phyloP scores from a whole-genome alignment of 2,797 vertebrate species.

The Pelodytes ibericus region DNA sequence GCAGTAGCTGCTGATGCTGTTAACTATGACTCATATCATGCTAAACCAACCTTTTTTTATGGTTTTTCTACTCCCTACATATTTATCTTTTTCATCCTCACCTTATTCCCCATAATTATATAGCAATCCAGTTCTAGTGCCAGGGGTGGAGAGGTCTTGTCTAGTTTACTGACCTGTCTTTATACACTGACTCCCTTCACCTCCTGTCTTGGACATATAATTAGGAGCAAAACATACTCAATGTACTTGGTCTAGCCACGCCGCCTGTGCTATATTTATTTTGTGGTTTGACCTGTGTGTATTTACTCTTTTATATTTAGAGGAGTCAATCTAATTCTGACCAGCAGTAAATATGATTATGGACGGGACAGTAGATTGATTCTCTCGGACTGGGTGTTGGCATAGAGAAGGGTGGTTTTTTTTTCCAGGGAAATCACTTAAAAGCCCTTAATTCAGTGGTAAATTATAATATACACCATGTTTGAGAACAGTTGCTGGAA shows the following conservation, averaged over 20 bases:
- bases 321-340: slow-evolving; percentile 27
- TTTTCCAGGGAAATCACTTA: not conserved
- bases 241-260: not conserved
- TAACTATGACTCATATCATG: no score
- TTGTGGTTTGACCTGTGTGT: slow-evolving; percentile 15
- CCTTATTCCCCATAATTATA: no score
- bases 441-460: no score
- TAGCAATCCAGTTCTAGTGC: not conserved
- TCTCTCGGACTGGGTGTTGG: not conserved
- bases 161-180: slow-evolving; percentile 5
- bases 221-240: slow-evolving; percentile 23
- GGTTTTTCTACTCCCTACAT: no score
- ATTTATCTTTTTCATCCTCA: no score
- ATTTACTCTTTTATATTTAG: slow-evolving; percentile 34
- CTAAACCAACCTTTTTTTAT: no score
- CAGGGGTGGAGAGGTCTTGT: not conserved
- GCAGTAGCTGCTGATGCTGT: no score
- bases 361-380: slow-evolving; percentile 75
- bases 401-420: not conserved
- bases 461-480: no score
- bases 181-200: slow-evolving; percentile 18
- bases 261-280: slow-evolving; percentile 34
- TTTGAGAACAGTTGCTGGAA: no score
- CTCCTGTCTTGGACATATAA: slow-evolving; percentile 34
- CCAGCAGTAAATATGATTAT: slow-evolving; percentile 65